These are phyloP conservation scores for Valencia hispanica DNA, from an alignment of 2,797 vertebrate genomes.

Conservation along the genomic window DNA sequence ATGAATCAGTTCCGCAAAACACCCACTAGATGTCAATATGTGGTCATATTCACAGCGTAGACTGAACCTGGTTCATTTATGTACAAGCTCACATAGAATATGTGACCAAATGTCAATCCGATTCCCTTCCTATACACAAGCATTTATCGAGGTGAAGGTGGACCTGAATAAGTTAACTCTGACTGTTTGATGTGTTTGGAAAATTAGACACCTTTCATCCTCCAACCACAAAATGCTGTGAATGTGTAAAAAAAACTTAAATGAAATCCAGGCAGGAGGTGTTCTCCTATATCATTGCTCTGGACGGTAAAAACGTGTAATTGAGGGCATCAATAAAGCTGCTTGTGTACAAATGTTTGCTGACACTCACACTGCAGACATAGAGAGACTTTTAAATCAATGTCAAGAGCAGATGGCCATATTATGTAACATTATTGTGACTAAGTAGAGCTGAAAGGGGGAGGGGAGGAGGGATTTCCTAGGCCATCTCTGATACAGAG, in stretches of 20 bases:
- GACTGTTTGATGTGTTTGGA: not conserved
- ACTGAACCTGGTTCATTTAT: not conserved
- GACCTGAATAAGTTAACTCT: not conserved
- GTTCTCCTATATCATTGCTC: not conserved
- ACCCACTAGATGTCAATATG: slow-evolving; percentile 48
- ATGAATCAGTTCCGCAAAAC: not conserved
- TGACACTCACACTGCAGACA: slow-evolving; percentile 21
- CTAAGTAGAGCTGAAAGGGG: slow-evolving; percentile 60
- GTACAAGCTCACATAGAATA: not conserved
- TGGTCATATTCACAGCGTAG: not conserved
- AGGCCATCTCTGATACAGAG: slow-evolving; percentile 55
- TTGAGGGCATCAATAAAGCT: not conserved
- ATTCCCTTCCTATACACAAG: not conserved
- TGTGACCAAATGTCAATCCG: slow-evolving; percentile 2
- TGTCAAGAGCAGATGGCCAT: slow-evolving; percentile 72
- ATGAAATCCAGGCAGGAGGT: not conserved
- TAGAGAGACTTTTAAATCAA: slow-evolving; percentile 63
- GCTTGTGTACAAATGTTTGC: slow-evolving; percentile 27
- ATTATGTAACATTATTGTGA: slow-evolving; percentile 75
- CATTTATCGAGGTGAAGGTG: not conserved
- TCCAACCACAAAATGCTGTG: not conserved
- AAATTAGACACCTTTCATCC: not conserved
- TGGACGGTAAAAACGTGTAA: not conserved
- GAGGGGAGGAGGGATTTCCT: slow-evolving; percentile 55
- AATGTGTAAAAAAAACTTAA: not conserved